Percentiles rank a stretch among this genome's conserved stretches.
Evolutionary conservation across 2,113 vertebrate species (phyloP).

Genomic region (Mobula birostris): DNA sequence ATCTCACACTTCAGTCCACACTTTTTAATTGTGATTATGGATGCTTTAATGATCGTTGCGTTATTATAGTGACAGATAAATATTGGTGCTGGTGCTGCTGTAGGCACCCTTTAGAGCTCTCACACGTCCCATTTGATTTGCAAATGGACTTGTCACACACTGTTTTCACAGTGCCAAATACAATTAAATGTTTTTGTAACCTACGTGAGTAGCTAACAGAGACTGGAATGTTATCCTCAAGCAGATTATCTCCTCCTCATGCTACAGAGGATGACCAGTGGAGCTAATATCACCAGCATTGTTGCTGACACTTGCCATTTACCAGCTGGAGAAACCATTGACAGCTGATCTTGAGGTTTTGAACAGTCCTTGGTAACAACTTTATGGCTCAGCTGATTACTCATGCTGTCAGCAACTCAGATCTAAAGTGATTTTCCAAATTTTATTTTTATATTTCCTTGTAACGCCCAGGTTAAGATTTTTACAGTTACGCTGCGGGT

Average conservation of each 20-base stretch:
- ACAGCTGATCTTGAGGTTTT: background rate
- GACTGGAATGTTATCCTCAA: background rate
- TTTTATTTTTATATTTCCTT: background rate
- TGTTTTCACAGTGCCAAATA: background rate
- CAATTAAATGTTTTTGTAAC: slow-evolving; percentile 11
- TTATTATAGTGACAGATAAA: background rate
- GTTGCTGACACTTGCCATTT: background rate
- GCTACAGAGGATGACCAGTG: background rate
- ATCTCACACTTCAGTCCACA: background rate
- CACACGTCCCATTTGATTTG: background rate
- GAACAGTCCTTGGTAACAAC: background rate
- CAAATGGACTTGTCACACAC: background rate
- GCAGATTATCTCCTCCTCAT: background rate
- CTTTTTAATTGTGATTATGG: background rate
- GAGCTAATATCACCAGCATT: background rate
- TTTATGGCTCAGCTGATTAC: background rate
- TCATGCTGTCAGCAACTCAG: background rate
- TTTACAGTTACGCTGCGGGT: too few relatives aligned
- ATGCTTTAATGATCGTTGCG: background rate
- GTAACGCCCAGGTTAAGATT: too few relatives aligned
- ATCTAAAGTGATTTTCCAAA: background rate
- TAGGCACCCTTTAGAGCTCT: background rate
- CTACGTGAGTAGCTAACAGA: background rate
- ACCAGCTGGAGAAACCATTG: background rate
- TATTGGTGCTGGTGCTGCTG: background rate